Evolutionary conservation across 2,888 invertebrate genomes (phyloP).

Genomic region (Drosophila fungiperda): DNA sequence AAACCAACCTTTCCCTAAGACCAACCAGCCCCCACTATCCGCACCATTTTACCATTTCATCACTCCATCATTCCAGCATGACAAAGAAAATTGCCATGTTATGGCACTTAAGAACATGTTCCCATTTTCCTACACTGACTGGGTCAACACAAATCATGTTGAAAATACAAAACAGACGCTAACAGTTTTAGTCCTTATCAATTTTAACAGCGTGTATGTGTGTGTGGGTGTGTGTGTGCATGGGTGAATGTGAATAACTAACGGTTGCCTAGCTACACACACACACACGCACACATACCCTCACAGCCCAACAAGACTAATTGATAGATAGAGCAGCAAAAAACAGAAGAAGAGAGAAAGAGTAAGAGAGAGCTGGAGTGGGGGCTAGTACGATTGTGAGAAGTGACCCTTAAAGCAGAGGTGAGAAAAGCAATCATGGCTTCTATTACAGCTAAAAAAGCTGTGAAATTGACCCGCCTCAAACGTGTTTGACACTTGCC

Average conservation of each 20-base stretch:
- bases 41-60: neutral
- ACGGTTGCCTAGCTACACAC: conserved; percentile 49
- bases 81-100: conserved; percentile 3
- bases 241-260: conserved; percentile 16
- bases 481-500: conserved; percentile 48
- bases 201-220: conserved; percentile 34
- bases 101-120: conserved; percentile 32
- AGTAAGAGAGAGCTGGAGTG: neutral
- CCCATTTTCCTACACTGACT: conserved; percentile 43
- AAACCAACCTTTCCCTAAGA: too few species aligned
- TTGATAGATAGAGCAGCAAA: conserved; percentile 5
- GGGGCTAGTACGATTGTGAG: neutral
- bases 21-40: neutral
- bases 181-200: conserved; percentile 51
- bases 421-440: conserved; percentile 28
- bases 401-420: conserved; percentile 3
- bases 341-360: neutral
- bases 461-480: conserved; percentile 43
- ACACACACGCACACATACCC: conserved; percentile 5
- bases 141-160: conserved; percentile 64
- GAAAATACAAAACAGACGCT: conserved; percentile 37
- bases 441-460: conserved; percentile 28
- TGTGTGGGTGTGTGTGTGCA: conserved; percentile 13
- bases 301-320: conserved; percentile 25
- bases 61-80: neutral